phyloP scores from a whole-genome alignment of 2,888 invertebrate genomes.

The Amaurobius ferox region DNA sequence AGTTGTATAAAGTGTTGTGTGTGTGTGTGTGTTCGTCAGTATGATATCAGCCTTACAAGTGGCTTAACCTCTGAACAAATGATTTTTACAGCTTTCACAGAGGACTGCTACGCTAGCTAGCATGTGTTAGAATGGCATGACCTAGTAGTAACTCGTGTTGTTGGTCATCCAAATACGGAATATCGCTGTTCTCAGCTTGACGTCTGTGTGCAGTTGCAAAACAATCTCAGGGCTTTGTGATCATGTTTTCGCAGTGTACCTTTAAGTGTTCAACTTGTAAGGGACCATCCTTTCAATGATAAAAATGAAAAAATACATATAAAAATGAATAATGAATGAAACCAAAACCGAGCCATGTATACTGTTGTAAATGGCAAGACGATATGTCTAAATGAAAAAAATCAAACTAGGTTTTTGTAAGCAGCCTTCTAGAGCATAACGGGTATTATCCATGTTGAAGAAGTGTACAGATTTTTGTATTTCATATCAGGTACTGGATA shows the following conservation, averaged over 20 bases:
- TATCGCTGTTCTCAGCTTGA: conserved; percentile 59
- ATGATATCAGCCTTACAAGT: not conserved
- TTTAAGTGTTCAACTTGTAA: conserved; percentile 73
- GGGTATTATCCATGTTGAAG: conserved; percentile 71
- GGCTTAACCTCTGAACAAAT: not conserved
- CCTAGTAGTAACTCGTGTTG: not conserved
- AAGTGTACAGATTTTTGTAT: conserved; percentile 72
- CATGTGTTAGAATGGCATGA: conserved; percentile 2
- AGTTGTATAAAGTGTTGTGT: not conserved
- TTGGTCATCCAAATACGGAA: conserved; percentile 4
- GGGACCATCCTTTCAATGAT: conserved; percentile 71
- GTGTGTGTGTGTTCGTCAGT: not conserved
- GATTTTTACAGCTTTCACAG: not conserved
- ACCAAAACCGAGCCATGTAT: conserved; percentile 72
- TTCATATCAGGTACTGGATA: conserved; percentile 71
- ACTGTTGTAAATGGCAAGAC: conserved; percentile 62
- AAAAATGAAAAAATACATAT: conserved; percentile 8
- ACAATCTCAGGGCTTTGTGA: conserved; percentile 73
- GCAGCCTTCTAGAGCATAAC: conserved; percentile 73
- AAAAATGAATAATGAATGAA: conserved; percentile 44
- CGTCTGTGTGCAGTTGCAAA: conserved; percentile 63
- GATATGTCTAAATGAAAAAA: conserved; percentile 60
- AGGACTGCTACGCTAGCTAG: conserved; percentile 8
- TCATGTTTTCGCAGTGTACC: conserved; percentile 72
- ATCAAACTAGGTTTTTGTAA: conserved; percentile 72